A percentile compares a stretch with the other conserved stretches of the same genome.
phyloP scores from a whole-genome alignment of 2,888 invertebrate genomes.

The Tenodera sinensis region DNA sequence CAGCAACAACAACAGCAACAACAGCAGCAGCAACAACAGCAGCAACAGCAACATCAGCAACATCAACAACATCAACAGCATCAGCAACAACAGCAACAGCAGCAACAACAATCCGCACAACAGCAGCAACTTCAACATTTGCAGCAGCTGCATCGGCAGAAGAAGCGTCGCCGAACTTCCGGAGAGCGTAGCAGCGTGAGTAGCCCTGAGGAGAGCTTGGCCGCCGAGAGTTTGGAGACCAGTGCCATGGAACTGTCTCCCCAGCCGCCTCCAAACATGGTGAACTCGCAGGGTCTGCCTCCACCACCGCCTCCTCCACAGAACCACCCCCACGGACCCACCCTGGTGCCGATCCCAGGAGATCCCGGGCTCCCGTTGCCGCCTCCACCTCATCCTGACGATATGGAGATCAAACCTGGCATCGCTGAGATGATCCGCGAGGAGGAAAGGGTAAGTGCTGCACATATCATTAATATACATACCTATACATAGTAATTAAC shows the following conservation, averaged over 20 bases:
- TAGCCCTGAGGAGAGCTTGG: constrained; percentile 28
- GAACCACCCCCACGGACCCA: constrained; percentile 34
- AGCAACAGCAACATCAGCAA: constrained; percentile 23
- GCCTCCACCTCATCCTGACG: constrained; percentile 53
- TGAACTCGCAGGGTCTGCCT: constrained; percentile 36
- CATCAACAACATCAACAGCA: not conserved
- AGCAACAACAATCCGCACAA: constrained; percentile 12
- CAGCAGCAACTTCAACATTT: constrained; percentile 19
- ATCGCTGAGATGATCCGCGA: constrained; percentile 95
- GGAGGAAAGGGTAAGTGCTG: constrained; percentile 86
- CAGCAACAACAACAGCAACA: constrained; percentile 15
- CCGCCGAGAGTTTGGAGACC: constrained; percentile 35
- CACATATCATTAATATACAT: not conserved
- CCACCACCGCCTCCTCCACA: constrained; percentile 38
- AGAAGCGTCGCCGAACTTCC: constrained; percentile 49
- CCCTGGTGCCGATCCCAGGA: constrained; percentile 24
- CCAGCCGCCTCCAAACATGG: constrained; percentile 38
- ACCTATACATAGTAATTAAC: too few relatives aligned
- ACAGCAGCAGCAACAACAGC: constrained; percentile 16
- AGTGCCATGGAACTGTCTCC: constrained; percentile 40
- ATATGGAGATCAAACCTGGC: constrained; percentile 89
- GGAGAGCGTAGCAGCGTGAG: constrained; percentile 33
- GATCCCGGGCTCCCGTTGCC: constrained; percentile 32
- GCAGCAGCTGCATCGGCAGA: constrained; percentile 33
- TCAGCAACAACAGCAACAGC: constrained; percentile 13